Base-by-base conservation (phyloP, 1,140 invertebrate species). In the Drepana arcuata region DNA sequence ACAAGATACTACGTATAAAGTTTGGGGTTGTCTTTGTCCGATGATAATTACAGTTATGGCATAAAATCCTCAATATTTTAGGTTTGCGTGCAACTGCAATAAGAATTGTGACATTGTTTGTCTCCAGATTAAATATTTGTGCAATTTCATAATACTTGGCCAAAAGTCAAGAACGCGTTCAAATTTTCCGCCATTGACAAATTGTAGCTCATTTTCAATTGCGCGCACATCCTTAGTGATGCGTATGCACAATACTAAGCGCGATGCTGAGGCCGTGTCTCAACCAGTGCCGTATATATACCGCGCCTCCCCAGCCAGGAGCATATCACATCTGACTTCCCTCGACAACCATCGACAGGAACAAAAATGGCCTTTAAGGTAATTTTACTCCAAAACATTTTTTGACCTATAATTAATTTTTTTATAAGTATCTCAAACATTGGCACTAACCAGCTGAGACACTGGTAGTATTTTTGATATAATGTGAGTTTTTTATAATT, bases 311-410 rank as follows among this genome's bases (percentile, higher is more conserved):
- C 53, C 47, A 41, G 40, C 58, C 54, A 48, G 56, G 55, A 73
- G 41, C 65, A 73, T 71, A 75, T 73, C 63, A 54, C 55, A 56
- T 38, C 55, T 61, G 59, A 51, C 55, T 61, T 53, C 58, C 44
- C 46, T 52, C 47, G 40, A 57, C 62, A 71, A 41, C 41, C 55
- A 66, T 53, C 45, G 34, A 39, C 34, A 43, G 7, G 24, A 58
- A 61, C 52, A 59, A 61, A 63, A 69, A 80, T 80, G 75, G 71
- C 65, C 46, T 70, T 63, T 66, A 78, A 78, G 75, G 75, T 80
- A 80, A 65, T 35, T 14, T 14, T n/a, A n/a, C n/a, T n/a, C n/a
- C n/a, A n/a, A n/a, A n/a, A n/a, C n/a, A n/a, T n/a, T n/a, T n/a
- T n/a, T n/a, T n/a, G n/a, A n/a, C n/a, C n/a, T n/a, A n/a, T n/a